Conservation (phyloP, 2,888 invertebrate genomes). For the Hesperia comma region DNA sequence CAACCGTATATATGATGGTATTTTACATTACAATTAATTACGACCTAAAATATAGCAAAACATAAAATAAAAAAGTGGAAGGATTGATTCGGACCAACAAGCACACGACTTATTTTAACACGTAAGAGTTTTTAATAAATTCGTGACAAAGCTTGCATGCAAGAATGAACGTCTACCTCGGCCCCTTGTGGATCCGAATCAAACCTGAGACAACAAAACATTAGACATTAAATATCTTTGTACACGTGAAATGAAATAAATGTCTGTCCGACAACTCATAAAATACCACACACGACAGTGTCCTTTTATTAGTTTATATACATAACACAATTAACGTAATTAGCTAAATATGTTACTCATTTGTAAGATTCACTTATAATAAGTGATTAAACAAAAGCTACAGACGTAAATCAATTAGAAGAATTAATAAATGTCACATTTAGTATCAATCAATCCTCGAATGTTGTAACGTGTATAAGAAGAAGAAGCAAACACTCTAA, state of each 20-base stretch:
- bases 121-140: background rate
- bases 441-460: background rate
- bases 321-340: conserved; percentile 64
- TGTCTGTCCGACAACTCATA: conserved; percentile 8
- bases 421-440: background rate
- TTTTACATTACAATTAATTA: conserved; percentile 17
- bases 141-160: background rate
- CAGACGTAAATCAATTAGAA: background rate
- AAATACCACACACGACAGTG: conserved; percentile 58
- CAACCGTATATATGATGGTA: conserved; percentile 33
- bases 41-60: conserved; percentile 20
- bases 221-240: conserved; percentile 30
- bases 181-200: conserved; percentile 13
- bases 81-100: conserved; percentile 19
- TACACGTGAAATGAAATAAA: conserved; percentile 29
- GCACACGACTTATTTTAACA: background rate
- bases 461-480: background rate
- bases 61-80: conserved; percentile 10
- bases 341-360: conserved; percentile 66
- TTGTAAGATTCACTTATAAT: conserved; percentile 70
- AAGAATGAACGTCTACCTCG: background rate
- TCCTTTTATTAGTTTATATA: conserved; percentile 60
- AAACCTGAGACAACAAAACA: conserved; percentile 33
- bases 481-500: background rate
- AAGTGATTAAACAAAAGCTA: conserved; percentile 45